Base-by-base conservation (phyloP, 2,888 invertebrate genomes). In the Cybosia mesomella region DNA sequence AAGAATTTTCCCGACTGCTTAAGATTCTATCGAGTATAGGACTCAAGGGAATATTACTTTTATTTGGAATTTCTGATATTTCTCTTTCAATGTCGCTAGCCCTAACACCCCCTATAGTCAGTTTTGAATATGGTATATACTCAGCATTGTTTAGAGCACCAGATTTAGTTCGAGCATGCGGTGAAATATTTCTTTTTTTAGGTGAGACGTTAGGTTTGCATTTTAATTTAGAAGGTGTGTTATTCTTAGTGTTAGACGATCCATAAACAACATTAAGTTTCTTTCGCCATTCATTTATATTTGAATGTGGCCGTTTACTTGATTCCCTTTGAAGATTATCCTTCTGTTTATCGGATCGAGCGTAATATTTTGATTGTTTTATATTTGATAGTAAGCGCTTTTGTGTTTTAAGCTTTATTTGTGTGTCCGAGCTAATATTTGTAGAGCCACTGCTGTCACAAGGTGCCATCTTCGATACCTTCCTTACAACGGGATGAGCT, bases 121-220 rank as follows among this genome's bases (percentile, higher is more conserved):
- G 83, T 79, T 93, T 87, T 15, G 94, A 89, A 83, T 95, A 95
- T 1, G 95, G 95, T 79, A 95, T 93, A 75, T 95, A 95, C 62
- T 93, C 91, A 18, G 84, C 72, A 71, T 91, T 92, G 73, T 92
- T 92, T 28, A 89, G 76, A 1, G 64, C 71, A 60, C 64, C 72
- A 8, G 73, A 61, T 66, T 73, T 80, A 64, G 54, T 68, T 18
- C 13, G 18, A 28, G 21, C 61, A 54, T 64, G 58, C 43, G 63
- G 53, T 10, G 43, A 2, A 21, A 39, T 18, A 75, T 80, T 76
- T 18, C 60, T 66, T 73, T 82, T 83, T 77, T 85, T 85, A 54
- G 75, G 75, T 54, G 74, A 76, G 11, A 11, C 58, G 71, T 82
- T 83, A 68, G 21, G 18, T 60, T 72, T 80, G 39, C 59, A 80